Evolutionary conservation across 2,113 vertebrate species (phyloP).

Genomic region (Leptosomus discolor): DNA sequence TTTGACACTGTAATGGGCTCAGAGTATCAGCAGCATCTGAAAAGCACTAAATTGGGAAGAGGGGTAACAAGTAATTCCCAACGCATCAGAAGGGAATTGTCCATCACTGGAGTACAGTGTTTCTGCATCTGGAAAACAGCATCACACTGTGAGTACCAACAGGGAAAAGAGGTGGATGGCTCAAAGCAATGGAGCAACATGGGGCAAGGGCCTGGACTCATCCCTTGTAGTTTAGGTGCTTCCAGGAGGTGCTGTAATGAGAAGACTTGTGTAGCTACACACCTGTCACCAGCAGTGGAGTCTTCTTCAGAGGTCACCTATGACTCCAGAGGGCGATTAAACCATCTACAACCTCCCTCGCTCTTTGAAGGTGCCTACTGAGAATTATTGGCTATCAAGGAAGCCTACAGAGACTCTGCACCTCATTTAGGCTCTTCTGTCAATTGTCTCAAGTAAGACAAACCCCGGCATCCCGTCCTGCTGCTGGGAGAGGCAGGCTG

Average conservation of each 20-base stretch:
- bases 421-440: background rate
- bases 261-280: background rate
- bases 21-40: background rate
- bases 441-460: background rate
- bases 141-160: background rate
- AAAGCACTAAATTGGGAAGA: background rate
- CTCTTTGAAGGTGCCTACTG: background rate
- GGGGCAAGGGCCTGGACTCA: background rate
- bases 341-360: background rate
- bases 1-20: background rate
- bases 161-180: background rate
- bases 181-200: background rate
- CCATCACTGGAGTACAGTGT: background rate
- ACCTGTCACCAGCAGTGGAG: background rate
- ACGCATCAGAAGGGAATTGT: background rate
- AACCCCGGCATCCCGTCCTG: background rate
- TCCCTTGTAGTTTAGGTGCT: background rate
- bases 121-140: background rate
- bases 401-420: background rate
- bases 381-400: background rate
- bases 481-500: background rate
- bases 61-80: background rate
- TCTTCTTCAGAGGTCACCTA: background rate
- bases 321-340: background rate
- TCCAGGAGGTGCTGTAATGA: background rate